Base-by-base conservation (phyloP, 2,113 vertebrate genomes). In the Tamias sibiricus region DNA sequence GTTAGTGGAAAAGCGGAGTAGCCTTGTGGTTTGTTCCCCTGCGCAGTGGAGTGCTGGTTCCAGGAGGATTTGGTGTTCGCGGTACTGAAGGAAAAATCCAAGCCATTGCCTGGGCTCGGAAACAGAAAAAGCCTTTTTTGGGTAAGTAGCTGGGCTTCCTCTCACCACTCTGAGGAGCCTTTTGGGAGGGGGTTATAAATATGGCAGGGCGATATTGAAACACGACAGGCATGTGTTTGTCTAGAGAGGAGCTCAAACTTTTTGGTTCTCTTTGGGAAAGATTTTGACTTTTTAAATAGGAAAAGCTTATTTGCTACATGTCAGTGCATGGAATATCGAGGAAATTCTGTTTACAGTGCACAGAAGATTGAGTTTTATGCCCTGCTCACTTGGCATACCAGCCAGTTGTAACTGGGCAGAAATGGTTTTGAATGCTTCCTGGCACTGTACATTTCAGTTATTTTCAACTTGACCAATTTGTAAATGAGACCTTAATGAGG, bases 21-120 rank as follows among this genome's bases (percentile, higher is more conserved):
- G 3, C 28, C 37, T 10, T 83, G 14, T 93, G 69, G 10, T 76
- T 14, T 97, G 72, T 93, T 87, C 40, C 93, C 62, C 95, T 44
- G 0, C 91, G 35, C 98, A 99, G 99, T 0, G 99, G 99, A 68
- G 97, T 99, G 81, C 98, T 99, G 98, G 99, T 99, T 87, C 99
- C 99, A 4, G 99, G 99, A 89, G 99, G 99, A 69, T 99, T 99
- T 95, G 99, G 99, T 69, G 99, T 99, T 95, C 98, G 99, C 96
- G 99, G 99, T 86, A 99, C 99, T 3, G 99, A 99, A 98, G 99
- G 99, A 90, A 99, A 99, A 98, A 99, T 99, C 96, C 99, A 99
- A 42, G 99, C 99, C 57, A 99, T 99, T 97, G 98, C 98, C 97
- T 99, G 99, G 99, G 99, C 99, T 82, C 99, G 99, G 49, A 99